Base-by-base conservation (phyloP, 2,888 invertebrate genomes). In the Chrysina gloriosa region DNA sequence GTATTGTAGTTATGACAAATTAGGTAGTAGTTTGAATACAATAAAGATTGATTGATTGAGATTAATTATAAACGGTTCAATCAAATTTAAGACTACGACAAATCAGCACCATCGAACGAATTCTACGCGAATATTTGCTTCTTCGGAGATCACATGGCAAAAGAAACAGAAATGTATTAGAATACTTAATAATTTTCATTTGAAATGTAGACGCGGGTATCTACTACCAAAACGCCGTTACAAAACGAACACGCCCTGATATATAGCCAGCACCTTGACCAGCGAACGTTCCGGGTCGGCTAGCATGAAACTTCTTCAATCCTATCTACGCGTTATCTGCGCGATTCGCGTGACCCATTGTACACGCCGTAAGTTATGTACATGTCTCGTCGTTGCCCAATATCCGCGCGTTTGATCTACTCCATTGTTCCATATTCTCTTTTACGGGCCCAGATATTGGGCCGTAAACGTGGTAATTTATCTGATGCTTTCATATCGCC, bases 361-460 rank as follows among this genome's bases (percentile, higher is more conserved):
- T 54, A 21, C 42, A 27, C 9, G 25, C 58, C 21, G 23, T 19
- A 34, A 54, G 45, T 54, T 39, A 42, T 65, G n/a, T n/a, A n/a
- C n/a, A n/a, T n/a, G 65, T 56, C 65, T 36, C 27, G 36, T 6
- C 34, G 54, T 65, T 65, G 19, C 65, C 42, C 65, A 65, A 65
- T 65, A 65, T 54, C 65, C 54, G 54, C 21, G 45, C 31, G 29
- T 61, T 42, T 56, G 50, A 65, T 56, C 54, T 29, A 25, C 34
- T 65, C 65, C 42, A 56, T 34, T 56, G 42, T 45, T 54, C 54
- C 45, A 65, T 39, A 52, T 64, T 50, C 50, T 64, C 21, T 34
- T 64, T 64, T 50, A 42, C 52, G 52, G 25, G 19, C 14, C 25
- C 25, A 64, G 27, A 42, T 61, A 61, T 61, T 61, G 39, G 42